Evolutionary conservation across 1,140 invertebrate species (phyloP).

Genomic region (Drosophila pseudoananassae): DNA sequence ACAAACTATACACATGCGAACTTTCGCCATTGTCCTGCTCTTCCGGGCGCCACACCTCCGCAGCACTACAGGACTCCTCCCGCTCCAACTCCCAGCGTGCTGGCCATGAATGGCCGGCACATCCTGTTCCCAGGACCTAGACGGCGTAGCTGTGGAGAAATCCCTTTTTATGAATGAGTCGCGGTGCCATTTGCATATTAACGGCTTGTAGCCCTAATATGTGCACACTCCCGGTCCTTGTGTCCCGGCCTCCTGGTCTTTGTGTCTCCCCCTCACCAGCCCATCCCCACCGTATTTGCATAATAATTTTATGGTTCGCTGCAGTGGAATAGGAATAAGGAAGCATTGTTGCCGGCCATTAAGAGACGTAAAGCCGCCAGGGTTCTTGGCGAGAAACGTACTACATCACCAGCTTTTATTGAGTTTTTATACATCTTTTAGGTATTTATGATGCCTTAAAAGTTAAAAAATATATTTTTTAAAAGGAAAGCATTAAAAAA

Average conservation of each 20-base stretch:
- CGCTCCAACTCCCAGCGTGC: constrained; percentile 18
- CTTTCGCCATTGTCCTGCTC: constrained; percentile 36
- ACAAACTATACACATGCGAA: constrained; percentile 49
- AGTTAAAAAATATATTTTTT: background rate
- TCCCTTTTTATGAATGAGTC: constrained; percentile 53
- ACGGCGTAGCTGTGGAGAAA: constrained; percentile 25
- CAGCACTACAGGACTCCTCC: background rate
- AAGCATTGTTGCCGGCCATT: constrained; percentile 58
- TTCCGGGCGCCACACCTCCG: constrained; percentile 1
- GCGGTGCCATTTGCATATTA: constrained; percentile 73
- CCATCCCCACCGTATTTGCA: constrained; percentile 56
- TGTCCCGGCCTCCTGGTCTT: constrained; percentile 5
- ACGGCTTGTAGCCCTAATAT: constrained; percentile 75
- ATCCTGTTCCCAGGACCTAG: constrained; percentile 47
- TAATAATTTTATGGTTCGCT: constrained; percentile 77
- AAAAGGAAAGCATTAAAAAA: background rate
- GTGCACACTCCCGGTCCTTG: constrained; percentile 47
- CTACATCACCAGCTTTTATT: background rate
- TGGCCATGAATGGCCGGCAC: constrained; percentile 45
- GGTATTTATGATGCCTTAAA: background rate
- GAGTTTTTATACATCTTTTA: background rate
- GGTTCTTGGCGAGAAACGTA: background rate
- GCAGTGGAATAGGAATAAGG: constrained; percentile 67
- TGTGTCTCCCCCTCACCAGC: background rate
- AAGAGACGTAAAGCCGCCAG: constrained; percentile 42